Conservation (phyloP, 2,888 invertebrate genomes). For the Rhingia rostrata region DNA sequence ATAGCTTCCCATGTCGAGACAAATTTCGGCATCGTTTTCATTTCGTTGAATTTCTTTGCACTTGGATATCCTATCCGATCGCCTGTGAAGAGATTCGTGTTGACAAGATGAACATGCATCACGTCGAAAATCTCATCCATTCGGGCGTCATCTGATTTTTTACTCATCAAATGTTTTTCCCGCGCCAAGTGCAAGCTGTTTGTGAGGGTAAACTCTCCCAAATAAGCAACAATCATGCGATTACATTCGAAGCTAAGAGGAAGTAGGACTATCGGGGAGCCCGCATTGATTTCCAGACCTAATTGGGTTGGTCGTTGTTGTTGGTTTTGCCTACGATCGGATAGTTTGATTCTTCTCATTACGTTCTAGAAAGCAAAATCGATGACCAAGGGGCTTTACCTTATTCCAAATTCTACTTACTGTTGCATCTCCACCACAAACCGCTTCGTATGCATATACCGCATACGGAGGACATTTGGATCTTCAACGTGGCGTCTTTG, state of each 20-base stretch:
- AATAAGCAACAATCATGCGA: constrained; percentile 90
- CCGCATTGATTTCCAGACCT: constrained; percentile 82
- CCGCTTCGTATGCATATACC: constrained; percentile 96
- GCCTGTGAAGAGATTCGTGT: constrained; percentile 88
- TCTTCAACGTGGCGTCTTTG: constrained; percentile 80
- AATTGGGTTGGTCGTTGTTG: constrained; percentile 79
- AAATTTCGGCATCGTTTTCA: constrained; percentile 74
- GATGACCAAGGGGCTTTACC: constrained; percentile 75
- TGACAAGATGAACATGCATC: constrained; percentile 86
- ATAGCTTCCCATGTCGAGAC: constrained; percentile 80
- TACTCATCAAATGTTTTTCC: constrained; percentile 80
- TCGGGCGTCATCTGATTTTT: constrained; percentile 75
- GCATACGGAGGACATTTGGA: constrained; percentile 95
- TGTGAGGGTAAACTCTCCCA: constrained; percentile 89
- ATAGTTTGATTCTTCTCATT: constrained; percentile 80
- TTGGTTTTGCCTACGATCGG: constrained; percentile 77
- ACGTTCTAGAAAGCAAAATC: constrained; percentile 78
- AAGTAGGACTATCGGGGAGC: constrained; percentile 91
- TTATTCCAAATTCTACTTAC: constrained; percentile 84
- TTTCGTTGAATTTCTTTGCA: constrained; percentile 66
- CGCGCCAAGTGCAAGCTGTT: constrained; percentile 89
- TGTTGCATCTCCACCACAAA: constrained; percentile 94
- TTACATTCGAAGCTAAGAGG: constrained; percentile 92
- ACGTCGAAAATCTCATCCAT: constrained; percentile 85
- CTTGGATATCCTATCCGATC: constrained; percentile 79